These are phyloP conservation scores for Anoplopoma fimbria DNA, from an alignment of 2,113 vertebrate genomes.

Conservation along the genomic window DNA sequence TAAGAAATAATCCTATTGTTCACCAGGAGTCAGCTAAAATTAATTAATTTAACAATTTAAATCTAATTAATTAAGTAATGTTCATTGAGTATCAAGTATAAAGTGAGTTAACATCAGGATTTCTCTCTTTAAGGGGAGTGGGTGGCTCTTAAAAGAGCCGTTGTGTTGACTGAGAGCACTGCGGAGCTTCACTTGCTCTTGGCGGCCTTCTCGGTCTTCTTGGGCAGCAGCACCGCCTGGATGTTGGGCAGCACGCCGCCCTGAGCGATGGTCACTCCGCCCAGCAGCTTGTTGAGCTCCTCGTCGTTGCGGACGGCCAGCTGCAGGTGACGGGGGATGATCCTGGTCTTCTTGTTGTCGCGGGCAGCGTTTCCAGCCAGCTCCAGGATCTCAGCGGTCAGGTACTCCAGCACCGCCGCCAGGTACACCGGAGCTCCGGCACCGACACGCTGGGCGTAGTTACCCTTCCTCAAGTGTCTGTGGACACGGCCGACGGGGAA, in stretches of 20 bases:
- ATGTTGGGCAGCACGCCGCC: constrained; percentile 55
- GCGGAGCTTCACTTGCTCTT: not conserved
- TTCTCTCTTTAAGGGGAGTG: fast-evolving
- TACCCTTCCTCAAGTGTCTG: constrained; percentile 46
- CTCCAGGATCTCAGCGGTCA: constrained; percentile 45
- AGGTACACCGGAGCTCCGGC: constrained; percentile 35
- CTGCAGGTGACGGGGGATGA: constrained; percentile 44
- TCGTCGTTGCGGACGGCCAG: constrained; percentile 53
- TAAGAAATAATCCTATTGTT: no score
- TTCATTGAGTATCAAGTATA: no score
- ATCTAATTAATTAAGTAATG: no score
- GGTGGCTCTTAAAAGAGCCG: constrained; percentile 55
- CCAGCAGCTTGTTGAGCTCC: constrained; percentile 53
- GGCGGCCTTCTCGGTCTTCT: constrained; percentile 36
- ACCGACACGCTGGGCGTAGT: constrained; percentile 20
- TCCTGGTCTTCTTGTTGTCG: constrained; percentile 45
- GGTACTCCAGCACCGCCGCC: constrained; percentile 18
- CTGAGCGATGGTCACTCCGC: constrained; percentile 49
- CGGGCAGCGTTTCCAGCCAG: constrained; percentile 37
- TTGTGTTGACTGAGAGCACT: fast-evolving
- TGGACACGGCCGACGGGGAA: constrained; percentile 54
- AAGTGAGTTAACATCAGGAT: no score
- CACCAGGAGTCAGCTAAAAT: no score
- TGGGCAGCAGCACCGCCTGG: constrained; percentile 49
- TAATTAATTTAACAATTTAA: no score